Conservation (phyloP, 2,888 invertebrate genomes). For the Nomada ferruginata region DNA sequence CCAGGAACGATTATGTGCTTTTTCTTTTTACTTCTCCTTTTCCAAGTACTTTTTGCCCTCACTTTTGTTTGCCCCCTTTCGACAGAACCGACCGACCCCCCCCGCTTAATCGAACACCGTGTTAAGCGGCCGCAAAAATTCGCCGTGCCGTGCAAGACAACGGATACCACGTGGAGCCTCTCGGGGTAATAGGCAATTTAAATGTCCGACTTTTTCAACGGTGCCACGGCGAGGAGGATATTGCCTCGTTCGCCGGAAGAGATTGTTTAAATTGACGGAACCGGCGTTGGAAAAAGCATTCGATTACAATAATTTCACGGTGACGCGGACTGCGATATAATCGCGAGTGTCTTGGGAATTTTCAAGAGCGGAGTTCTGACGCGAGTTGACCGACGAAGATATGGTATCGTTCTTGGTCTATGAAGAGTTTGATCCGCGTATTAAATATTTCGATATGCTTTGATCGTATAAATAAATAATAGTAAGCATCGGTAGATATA, state of each 20-base stretch:
- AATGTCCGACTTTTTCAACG: background rate
- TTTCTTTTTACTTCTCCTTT: background rate
- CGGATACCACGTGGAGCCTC: slow-evolving; percentile 24
- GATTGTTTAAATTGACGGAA: slow-evolving; percentile 5
- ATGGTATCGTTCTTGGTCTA: background rate
- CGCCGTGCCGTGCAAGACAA: background rate
- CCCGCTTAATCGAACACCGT: slow-evolving; percentile 54
- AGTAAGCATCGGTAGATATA: no score
- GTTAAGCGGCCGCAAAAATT: slow-evolving; percentile 33
- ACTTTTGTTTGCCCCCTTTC: background rate
- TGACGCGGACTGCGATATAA: background rate
- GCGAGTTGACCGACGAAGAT: background rate
- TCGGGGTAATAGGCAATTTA: slow-evolving; percentile 31
- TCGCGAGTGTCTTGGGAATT: background rate
- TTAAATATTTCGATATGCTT: no score
- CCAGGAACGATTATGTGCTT: no score
- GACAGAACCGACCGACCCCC: background rate
- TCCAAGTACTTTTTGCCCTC: no score
- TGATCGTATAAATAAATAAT: no score
- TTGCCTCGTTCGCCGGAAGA: background rate
- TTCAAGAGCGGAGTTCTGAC: background rate
- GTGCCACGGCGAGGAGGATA: background rate
- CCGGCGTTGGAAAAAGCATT: background rate
- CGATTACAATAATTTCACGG: slow-evolving; percentile 26
- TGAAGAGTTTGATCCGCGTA: background rate